Base-by-base conservation (phyloP, 2,113 vertebrate genomes). In the Ahaetulla prasina region DNA sequence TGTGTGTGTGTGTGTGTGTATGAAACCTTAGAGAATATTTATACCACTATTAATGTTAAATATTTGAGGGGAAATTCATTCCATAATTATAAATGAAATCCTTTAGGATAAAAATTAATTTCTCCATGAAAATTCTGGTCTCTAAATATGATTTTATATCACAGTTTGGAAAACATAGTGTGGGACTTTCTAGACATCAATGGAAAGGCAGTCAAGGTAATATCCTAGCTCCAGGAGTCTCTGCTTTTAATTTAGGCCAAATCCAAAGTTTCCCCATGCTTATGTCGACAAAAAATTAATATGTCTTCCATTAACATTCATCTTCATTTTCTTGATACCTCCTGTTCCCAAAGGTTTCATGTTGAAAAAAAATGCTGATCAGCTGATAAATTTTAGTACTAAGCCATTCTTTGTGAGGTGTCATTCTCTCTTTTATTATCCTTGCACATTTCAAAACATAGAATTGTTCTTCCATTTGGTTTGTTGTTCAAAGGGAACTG, bases 391-490 rank as follows among this genome's bases (percentile, higher is more conserved):
- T 86, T 95, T 94, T 22, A 85, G 89, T 88, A 89, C 60, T 93
- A 55, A 95, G 93, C 39, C 95, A 94, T 92, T 93, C 93, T 87
- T 92, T 93, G 94, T 93, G 90, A 89, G 90, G 87, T 85, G 27
- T 85, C 50, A 85, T 16, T 87, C 85, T 68, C 57, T 85, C 27
- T 55, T 88, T 89, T 89, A 30, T 92, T 89, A 85, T 95, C 95
- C 93, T 95, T 95, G 95, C 95, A 47, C 91, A 95, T 95, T 96
- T 74, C n/a, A 6, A 96, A 93, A 94, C 60, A 91, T n/a, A 89
- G 47, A 20, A 23, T 68, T 95, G 52, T 96, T 95, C 94, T 95
- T 95, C 92, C 87, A 60, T 89, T 80, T 92, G 91, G 87, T 94
- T 89, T 90, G 88, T 92, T 93, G 93, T 95, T 89, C 91, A 63